Base-by-base conservation (phyloP, 1,140 invertebrate genomes). In the Leptinotarsa texana region DNA sequence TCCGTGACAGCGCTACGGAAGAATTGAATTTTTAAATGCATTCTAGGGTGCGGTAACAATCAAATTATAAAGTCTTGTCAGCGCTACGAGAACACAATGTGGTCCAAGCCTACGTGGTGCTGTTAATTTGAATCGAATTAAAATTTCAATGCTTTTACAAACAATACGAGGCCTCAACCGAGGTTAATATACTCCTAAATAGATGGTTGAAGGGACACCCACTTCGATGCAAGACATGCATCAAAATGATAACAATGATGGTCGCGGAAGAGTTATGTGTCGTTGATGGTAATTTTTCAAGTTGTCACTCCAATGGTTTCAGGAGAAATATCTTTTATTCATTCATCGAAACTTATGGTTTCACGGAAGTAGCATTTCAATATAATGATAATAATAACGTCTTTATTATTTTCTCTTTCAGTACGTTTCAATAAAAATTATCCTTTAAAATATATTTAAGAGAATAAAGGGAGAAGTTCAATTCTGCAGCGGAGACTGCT, bases 51-150 rank as follows among this genome's bases (percentile, higher is more conserved):
- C 63, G 63, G 18, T 27, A 65, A 65, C 63, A 65, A 21, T 65
- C 63, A 27, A 65, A 65, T 65, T 65, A 65, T 27, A 27, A 22
- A 65, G 63, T 65, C 63, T 65, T 65, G 63, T 65, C 63, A 65
- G 63, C 63, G 21, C 63, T 13, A 65, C 3, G 63, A n/a, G 63
- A 65, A 65, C 63, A 65, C 63, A 65, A 65, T 65, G 63, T 65
- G 63, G 63, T 65, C 18, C 63, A 65, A 65, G 24, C 63, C 63
- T 65, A 65, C 63, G 63, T 65, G 63, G 24, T 65, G 63, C 21
- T 65, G 63, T 65, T 65, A 65, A 65, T 65, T 65, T 27, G 63
- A 65, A 65, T 65, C 21, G 21, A 65, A 22, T 65, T 65, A 65
- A 65, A 65, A 65, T 65, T 65, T 65, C 21, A 65, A 65, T 27